Evolutionary conservation across 2,888 invertebrate genomes (phyloP), one percentile per base, ranked within the genome.

Genomic region (Tetragonisca angustula): DNA sequence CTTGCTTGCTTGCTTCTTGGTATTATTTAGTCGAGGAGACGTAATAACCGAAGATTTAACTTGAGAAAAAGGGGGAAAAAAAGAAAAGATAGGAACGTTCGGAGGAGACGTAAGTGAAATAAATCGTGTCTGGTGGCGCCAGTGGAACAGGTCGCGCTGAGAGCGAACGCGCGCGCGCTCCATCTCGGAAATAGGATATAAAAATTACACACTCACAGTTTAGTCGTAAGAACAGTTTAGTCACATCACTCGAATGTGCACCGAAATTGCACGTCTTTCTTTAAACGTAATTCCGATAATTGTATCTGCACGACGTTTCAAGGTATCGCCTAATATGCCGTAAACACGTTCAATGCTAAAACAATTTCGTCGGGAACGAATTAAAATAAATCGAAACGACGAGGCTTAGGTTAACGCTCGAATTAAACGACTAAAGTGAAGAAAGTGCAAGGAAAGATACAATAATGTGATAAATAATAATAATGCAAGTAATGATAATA

Each of bases 61-160:
- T n/a, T n/a, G 6, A 6, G 1, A 15, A 0, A 17, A 59, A 24
- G 1, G 32, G 4, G 32, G 2, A 27, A 5, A 24, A 15, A n/a
- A 17, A 17, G 9, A 0, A 24, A 17, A 5, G 17, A 4, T 17
- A 9, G 17, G 17, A 3, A 17, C 61, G 17, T 27, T 27, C 17
- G 9, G 3, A 17, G 17, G 17, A 27, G 3, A 17, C 24, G 9
- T 4, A 17, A 27, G 13, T 61, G 17, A 9, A 24, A 27, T 3
- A 6, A 61, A 17, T 9, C 61, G 24, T 9, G 27, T 15, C 1
- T 6, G 13, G 52, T 68, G 13, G 68, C 36, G 74, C 62, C 32
- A 68, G 76, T 80, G 68, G 75, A 76, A 62, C 70, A 78, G 65
- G 67, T 72, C 70, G 49, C 52, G 62, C 67, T 76, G 79, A 79